Evolutionary conservation across 2,797 vertebrate genomes (phyloP).

Genomic region (Sternotherus odoratus): DNA sequence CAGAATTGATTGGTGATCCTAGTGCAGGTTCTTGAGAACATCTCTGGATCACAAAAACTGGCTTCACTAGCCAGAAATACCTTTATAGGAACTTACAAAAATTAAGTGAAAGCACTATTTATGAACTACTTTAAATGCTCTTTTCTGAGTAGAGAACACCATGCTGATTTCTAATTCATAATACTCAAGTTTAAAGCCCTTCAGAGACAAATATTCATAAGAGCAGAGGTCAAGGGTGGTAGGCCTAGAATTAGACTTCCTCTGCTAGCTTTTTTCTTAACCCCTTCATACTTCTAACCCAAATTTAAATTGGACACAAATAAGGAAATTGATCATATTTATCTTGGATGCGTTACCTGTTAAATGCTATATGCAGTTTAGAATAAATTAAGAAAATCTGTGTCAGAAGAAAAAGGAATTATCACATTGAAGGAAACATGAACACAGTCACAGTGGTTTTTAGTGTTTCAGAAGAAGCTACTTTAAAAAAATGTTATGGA

Average conservation of each 20-base stretch:
- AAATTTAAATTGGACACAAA: constrained; percentile 65
- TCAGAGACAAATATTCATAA: background rate
- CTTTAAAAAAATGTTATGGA: background rate
- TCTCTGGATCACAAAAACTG: background rate
- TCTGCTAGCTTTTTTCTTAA: constrained; percentile 22
- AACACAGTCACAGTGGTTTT: background rate
- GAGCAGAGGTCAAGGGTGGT: background rate
- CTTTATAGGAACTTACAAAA: background rate
- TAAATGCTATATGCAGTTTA: background rate
- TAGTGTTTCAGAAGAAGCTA: background rate
- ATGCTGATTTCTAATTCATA: background rate
- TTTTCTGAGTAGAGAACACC: background rate
- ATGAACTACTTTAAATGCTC: background rate
- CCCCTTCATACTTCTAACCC: background rate
- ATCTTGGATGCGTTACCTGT: constrained; percentile 41
- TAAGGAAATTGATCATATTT: constrained; percentile 17
- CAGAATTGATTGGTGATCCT: background rate
- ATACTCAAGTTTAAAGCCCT: background rate
- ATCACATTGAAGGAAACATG: constrained; percentile 44
- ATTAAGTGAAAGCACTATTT: too few relatives aligned
- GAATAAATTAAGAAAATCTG: constrained; percentile 41
- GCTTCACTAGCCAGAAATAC: background rate
- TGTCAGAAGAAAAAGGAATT: background rate
- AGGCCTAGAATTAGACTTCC: background rate
- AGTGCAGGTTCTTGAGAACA: background rate